phyloP scores from a whole-genome alignment of 2,888 invertebrate genomes.

The Tenthredo livida region DNA sequence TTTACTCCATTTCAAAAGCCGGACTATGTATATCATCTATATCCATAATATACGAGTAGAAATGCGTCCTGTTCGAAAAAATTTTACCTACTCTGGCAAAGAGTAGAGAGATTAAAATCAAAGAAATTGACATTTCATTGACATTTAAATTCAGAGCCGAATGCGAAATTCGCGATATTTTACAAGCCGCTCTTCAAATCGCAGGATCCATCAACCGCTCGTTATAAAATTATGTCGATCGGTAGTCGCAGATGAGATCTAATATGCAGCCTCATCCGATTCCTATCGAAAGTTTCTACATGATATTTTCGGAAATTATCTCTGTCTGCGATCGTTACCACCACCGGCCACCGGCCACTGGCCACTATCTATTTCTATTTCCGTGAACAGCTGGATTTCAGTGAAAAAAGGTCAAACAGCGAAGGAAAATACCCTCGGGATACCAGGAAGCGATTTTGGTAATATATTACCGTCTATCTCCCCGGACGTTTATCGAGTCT shows the following conservation, averaged over 20 bases:
- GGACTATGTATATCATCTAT: neutral
- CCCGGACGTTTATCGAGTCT: conserved; percentile 12
- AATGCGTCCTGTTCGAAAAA: neutral
- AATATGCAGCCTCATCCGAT: neutral
- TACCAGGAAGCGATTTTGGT: conserved; percentile 34
- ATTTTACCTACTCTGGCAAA: neutral
- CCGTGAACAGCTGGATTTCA: neutral
- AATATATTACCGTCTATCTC: conserved; percentile 22
- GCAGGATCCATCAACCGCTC: neutral
- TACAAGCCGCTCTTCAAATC: neutral
- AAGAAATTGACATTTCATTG: conserved; percentile 9
- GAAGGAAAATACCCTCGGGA: neutral
- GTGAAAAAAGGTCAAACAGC: conserved; percentile 35
- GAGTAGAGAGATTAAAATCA: neutral
- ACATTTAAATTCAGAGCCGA: neutral
- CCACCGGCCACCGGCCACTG: neutral
- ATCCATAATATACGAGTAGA: neutral
- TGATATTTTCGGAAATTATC: neutral
- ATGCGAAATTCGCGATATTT: neutral
- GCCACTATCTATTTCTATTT: conserved; percentile 43
- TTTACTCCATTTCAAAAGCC: too few species aligned
- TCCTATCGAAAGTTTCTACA: neutral
- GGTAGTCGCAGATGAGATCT: neutral
- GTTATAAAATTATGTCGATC: neutral
- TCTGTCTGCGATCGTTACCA: neutral